Evolutionary conservation across 2,888 invertebrate genomes (phyloP).

Genomic region (Caenorhabditis japonica): DNA sequence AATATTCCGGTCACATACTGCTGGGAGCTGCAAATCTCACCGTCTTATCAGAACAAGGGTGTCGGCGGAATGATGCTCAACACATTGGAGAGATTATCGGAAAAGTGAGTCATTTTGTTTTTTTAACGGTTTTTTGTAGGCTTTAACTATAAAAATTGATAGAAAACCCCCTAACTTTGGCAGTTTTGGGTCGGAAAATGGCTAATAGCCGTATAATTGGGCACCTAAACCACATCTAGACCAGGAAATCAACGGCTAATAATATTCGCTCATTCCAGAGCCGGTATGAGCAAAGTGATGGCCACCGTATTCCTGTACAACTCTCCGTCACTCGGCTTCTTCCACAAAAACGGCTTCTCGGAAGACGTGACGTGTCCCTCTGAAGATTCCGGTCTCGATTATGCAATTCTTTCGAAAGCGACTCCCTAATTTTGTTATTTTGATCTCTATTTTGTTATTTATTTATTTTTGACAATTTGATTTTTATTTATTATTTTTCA

Average conservation of each 20-base stretch:
- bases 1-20: conserved; percentile 82
- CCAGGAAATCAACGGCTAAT: too few species aligned
- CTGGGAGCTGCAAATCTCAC: conserved; percentile 89
- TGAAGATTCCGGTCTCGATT: conserved; percentile 59
- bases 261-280: conserved; percentile 52
- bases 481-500: background rate
- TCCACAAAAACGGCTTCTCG: conserved; percentile 69
- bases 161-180: too few species aligned
- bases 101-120: conserved; percentile 53
- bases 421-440: background rate
- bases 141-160: conserved; percentile 1
- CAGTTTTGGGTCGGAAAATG: too few species aligned
- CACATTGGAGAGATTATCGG: conserved; percentile 85
- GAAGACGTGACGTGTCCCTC: conserved; percentile 62
- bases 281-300: conserved; percentile 69
- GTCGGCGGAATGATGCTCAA: conserved; percentile 88
- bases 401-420: conserved; percentile 62
- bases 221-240: too few species aligned
- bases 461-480: background rate
- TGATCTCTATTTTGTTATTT: background rate
- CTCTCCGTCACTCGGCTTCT: conserved; percentile 67
- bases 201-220: too few species aligned
- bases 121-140: background rate
- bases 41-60: conserved; percentile 84
- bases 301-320: conserved; percentile 74